A percentile compares a stretch with the other conserved stretches of the same genome.
These are phyloP conservation scores for Gephyroberyx darwinii DNA, from an alignment of 2,797 vertebrate species.

Conservation along the genomic window DNA sequence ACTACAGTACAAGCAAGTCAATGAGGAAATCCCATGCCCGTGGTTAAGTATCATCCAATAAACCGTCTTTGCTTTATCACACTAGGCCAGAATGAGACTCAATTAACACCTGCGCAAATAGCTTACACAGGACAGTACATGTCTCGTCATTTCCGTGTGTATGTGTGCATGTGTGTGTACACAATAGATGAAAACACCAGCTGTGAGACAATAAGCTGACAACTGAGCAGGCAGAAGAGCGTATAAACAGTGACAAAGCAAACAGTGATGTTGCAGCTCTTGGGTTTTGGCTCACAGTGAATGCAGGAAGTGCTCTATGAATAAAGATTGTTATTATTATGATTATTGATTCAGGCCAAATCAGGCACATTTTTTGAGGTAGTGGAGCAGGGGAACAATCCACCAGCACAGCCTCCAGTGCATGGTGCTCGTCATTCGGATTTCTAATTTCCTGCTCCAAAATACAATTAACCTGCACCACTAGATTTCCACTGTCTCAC, in stretches of 20 bases:
- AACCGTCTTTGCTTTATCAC: constrained; percentile 3
- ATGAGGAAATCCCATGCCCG: constrained; percentile 28
- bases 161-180: constrained; percentile 41
- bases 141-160: constrained; percentile 39
- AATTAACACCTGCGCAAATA: constrained; percentile 32
- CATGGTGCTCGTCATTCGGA: no score
- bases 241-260: constrained; percentile 43
- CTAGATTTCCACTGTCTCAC: no score
- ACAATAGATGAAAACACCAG: constrained; percentile 58
- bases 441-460: no score
- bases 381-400: no score
- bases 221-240: constrained; percentile 28
- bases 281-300: background rate
- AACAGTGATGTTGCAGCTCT: background rate
- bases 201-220: constrained; percentile 40
- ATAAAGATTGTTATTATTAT: no score
- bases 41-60: constrained; percentile 27
- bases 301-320: constrained; percentile 6
- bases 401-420: no score
- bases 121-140: constrained; percentile 25
- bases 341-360: no score
- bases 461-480: no score
- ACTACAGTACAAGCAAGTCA: constrained; percentile 16
- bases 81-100: constrained; percentile 12
- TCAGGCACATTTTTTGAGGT: background rate